Base-by-base conservation (phyloP, 2,888 invertebrate genomes). In the Xestia ashworthii region DNA sequence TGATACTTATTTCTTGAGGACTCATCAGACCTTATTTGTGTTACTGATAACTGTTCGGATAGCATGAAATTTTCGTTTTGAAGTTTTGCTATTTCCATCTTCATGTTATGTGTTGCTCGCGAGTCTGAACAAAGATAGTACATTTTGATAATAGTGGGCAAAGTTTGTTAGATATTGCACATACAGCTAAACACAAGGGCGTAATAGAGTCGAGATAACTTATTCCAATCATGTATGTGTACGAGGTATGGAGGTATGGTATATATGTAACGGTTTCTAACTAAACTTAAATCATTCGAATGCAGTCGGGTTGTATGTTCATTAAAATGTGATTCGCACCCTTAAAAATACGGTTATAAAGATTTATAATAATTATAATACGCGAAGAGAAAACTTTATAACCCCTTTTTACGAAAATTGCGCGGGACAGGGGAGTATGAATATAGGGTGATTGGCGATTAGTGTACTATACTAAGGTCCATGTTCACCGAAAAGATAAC, bases 101-200 rank as follows among this genome's bases (percentile, higher is more conserved):
- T 95, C 91, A 96, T 95, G 81, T 96, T 95, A 87, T 96, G 96
- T n/a, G 95, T 93, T 77, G 96, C 95, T 89, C 91, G 95, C 1
- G 96, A 95, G 86, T 96, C 96, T 96, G 81, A 74, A 92, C 89
- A 74, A 84, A 75, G 69, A 70, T 8, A n/a, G 14, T 44, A 44
- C 16, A n/a, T 44, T 11, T 65, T 65, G n/a, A 44, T n/a, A n/a
- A 8, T 14, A 14, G 14, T 65, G n/a, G 8, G n/a, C 16, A 44
- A 65, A 44, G 22, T n/a, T 38, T n/a, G 12, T 41, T 44, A 41
- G 32, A 3, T 5, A 12, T 22, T 58, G n/a, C n/a, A 25, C 25
- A 25, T 25, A 5, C 0, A 58, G 58, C 25, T 25, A 25, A 25
- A 58, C 6, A 58, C 58, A 14, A 58, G 14, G 58, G 14, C 6